Evolutionary conservation across 2,888 invertebrate genomes (phyloP).

Genomic region (Oscheius onirici): DNA sequence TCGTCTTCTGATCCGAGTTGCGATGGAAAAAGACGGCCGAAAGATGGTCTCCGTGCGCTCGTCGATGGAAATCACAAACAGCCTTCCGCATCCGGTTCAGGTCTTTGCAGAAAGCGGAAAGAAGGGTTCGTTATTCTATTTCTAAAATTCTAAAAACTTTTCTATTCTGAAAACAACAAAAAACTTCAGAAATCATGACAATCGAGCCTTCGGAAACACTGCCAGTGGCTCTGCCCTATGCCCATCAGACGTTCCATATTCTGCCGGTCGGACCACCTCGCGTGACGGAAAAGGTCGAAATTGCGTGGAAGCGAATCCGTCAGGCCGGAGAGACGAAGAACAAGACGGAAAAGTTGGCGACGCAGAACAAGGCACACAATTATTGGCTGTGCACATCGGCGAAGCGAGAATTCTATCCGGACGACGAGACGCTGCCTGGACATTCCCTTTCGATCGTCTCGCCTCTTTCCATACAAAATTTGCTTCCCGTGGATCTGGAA

Average conservation of each 20-base stretch:
- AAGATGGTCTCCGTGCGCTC: slow-evolving; percentile 92
- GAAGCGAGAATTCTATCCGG: slow-evolving; percentile 79
- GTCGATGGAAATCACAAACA: slow-evolving; percentile 79
- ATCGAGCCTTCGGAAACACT: slow-evolving; percentile 25
- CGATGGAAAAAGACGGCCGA: slow-evolving; percentile 89
- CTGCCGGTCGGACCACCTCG: slow-evolving; percentile 15
- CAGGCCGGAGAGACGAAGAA: slow-evolving; percentile 43
- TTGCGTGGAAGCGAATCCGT: slow-evolving; percentile 45
- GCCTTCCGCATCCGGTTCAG: slow-evolving; percentile 51
- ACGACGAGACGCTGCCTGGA: slow-evolving; percentile 79
- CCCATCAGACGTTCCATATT: slow-evolving; percentile 32
- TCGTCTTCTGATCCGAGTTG: slow-evolving; percentile 89
- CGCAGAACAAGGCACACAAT: slow-evolving; percentile 9
- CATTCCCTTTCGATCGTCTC: slow-evolving; percentile 87
- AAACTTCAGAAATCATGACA: slow-evolving; percentile 32
- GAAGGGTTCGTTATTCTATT: slow-evolving; percentile 6
- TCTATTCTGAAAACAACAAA: too few species aligned
- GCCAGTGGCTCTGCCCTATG: slow-evolving; percentile 25
- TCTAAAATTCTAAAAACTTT: too few species aligned
- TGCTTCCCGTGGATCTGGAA: slow-evolving; percentile 80
- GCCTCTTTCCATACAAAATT: slow-evolving; percentile 83
- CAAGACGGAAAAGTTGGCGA: slow-evolving; percentile 42
- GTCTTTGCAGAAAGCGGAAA: slow-evolving; percentile 44
- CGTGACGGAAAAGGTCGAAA: slow-evolving; percentile 35
- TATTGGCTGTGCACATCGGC: slow-evolving; percentile 80